Base-by-base conservation (phyloP, 2,797 vertebrate species). In the Pipistrellus nathusii region DNA sequence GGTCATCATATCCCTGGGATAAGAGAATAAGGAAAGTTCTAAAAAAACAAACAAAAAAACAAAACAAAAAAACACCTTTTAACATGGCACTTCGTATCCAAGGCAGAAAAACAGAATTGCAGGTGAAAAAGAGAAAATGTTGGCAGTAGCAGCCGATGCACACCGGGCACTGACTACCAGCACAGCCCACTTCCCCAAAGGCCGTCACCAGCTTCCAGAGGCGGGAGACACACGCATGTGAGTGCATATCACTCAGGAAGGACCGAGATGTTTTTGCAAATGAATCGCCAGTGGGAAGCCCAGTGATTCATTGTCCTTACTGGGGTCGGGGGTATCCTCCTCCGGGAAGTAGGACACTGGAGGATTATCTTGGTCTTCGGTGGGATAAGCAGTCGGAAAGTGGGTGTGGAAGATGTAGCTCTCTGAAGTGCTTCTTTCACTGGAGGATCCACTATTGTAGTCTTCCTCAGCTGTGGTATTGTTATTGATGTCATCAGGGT, bases 391-490 rank as follows among this genome's bases (percentile, higher is more conserved):
- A 0, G 98, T 97, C 59, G 98, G 0, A 69, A 97, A 32, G 94
- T 81, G 27, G 2, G 98, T 96, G 80, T 92, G 95, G 81, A 97
- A 91, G 90, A 97, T 46, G 53, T 97, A 90, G 27, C 95, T 94
- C 14, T 97, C 97, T 0, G 53, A 12, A 23, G 97, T 97, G 85
- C 96, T 97, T 72, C 96, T 97, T 21, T 98, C 98, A 5, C 97
- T 95, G 55, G 93, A 41, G 25, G 93, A 98, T 0, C 98, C 98
- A 1, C 98, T 98, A 0, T 97, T 98, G 23, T 88, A 62, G 2
- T 97, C 98, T 0, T 98, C 97, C 0, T 98, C 98, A 0, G 66
- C 98, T 0, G 66, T n/a, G 1, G 14, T 1, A 95, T 82, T 4
- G 95, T 97, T 25, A 59, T 96, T 84, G 86, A 97, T 96, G 87